A percentile compares a stretch with the other conserved stretches of the same genome.
Conservation (phyloP, 1,140 invertebrate genomes). For the Drosophila bifasciata region DNA sequence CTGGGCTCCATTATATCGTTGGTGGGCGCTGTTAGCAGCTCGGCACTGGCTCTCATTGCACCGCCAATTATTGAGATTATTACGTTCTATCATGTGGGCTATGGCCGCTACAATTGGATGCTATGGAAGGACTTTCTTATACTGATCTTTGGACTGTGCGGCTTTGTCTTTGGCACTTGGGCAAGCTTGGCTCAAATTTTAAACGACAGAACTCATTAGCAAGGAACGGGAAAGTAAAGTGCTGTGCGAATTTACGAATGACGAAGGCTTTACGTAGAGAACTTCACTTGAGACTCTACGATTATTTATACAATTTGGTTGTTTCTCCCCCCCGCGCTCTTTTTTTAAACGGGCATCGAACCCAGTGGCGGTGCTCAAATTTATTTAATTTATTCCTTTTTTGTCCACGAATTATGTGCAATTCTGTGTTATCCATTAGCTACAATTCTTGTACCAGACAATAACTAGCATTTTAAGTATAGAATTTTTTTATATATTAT, state of each 20-base stretch:
- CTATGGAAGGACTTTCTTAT: conserved; percentile 90
- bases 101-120: conserved; percentile 87
- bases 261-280: conserved; percentile 67
- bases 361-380: conserved; percentile 27
- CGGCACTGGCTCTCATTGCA: conserved; percentile 94
- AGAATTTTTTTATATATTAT: conserved; percentile 4
- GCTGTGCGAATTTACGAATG: conserved; percentile 69
- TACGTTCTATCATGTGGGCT: conserved; percentile 89
- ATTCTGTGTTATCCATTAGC: conserved; percentile 25
- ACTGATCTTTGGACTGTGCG: conserved; percentile 89
- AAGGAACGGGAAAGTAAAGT: not conserved
- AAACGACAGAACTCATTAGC: conserved; percentile 63
- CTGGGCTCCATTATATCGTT: conserved; percentile 95
- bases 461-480: conserved; percentile 67
- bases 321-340: not conserved
- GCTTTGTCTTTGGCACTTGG: conserved; percentile 92
- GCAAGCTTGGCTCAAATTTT: conserved; percentile 89
- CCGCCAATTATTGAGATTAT: conserved; percentile 96
- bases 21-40: conserved; percentile 95
- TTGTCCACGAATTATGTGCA: conserved; percentile 25
- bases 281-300: conserved; percentile 26
- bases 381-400: conserved; percentile 38
- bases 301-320: conserved; percentile 34
- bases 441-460: conserved; percentile 63
- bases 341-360: conserved; percentile 5